Evolutionary conservation across 92 coral and sea anemone genomes (phyloP).

Genomic region (Galaxea fascicularis): DNA sequence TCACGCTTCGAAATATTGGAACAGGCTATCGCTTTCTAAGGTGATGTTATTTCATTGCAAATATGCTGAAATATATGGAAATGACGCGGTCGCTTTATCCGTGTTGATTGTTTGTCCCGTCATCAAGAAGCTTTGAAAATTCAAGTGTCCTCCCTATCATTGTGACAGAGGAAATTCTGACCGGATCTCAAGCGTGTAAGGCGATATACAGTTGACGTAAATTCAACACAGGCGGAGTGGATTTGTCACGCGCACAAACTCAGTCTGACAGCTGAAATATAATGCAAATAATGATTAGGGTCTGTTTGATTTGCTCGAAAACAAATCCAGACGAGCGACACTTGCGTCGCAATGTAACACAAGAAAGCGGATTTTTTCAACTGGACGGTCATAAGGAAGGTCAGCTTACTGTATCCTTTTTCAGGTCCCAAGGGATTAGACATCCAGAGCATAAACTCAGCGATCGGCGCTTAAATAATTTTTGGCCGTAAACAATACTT

Average conservation of each 20-base stretch:
- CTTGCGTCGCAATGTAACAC: constrained; percentile 32
- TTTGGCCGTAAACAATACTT: constrained; percentile 33
- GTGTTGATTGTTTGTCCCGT: constrained; percentile 3
- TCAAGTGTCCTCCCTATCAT: neutral
- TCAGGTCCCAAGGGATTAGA: constrained; percentile 35
- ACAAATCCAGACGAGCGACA: constrained; percentile 26
- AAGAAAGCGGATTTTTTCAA: constrained; percentile 22
- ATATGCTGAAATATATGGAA: constrained; percentile 18
- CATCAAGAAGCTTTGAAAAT: neutral
- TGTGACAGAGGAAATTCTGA: neutral
- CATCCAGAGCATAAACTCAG: constrained; percentile 7
- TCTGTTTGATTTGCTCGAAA: constrained; percentile 37
- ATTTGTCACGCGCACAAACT: constrained; percentile 40
- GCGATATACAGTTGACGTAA: constrained; percentile 32
- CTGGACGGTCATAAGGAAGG: neutral
- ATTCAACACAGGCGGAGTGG: constrained; percentile 6
- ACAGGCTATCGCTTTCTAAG: neutral
- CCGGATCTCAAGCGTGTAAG: constrained; percentile 27
- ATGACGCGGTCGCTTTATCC: constrained; percentile 4
- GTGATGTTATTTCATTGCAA: neutral
- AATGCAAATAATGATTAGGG: constrained; percentile 35
- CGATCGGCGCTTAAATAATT: constrained; percentile 30
- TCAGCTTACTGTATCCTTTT: constrained; percentile 39
- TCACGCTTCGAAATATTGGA: constrained; percentile 12
- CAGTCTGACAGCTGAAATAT: constrained; percentile 39